These are phyloP conservation scores for Astyanax mexicanus DNA, from an alignment of 2,797 vertebrate genomes.

Conservation along the genomic window DNA sequence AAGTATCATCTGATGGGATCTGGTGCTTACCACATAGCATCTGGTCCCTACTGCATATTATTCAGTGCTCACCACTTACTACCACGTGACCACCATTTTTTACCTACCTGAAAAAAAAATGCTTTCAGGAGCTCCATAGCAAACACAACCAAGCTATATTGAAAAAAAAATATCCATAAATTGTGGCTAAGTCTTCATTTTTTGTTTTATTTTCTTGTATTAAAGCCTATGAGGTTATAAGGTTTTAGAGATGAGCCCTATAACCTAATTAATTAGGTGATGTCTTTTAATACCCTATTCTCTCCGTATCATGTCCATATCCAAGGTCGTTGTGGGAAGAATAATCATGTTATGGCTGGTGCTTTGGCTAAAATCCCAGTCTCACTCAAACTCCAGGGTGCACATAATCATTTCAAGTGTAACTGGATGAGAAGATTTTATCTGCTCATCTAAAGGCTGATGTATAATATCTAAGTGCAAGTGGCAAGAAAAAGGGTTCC, in stretches of 20 bases:
- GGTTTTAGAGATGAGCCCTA: constrained; percentile 61
- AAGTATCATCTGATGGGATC: no score
- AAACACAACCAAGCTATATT: no score
- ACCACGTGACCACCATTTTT: no score
- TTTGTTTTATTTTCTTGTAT: constrained; percentile 23
- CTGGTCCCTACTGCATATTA: no score
- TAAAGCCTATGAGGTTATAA: constrained; percentile 21
- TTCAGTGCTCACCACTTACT: no score
- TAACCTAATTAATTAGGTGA: constrained; percentile 70
- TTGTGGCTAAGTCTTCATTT: not conserved
- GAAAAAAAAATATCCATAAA: no score
- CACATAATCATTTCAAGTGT: constrained; percentile 70
- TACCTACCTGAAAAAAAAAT: no score
- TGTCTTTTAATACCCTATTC: constrained; percentile 58
- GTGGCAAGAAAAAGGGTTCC: constrained; percentile 36
- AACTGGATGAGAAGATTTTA: constrained; percentile 54
- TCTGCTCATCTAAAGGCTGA: constrained; percentile 55
- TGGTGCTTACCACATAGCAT: no score
- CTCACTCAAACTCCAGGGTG: constrained; percentile 58
- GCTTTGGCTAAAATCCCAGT: constrained; percentile 68
- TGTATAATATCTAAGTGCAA: constrained; percentile 48
- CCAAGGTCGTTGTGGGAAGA: constrained; percentile 58
- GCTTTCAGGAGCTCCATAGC: no score
- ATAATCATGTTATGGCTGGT: constrained; percentile 70
- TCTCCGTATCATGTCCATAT: constrained; percentile 46